Conservation (phyloP, 2,113 vertebrate species). For the Daubentonia madagascariensis region DNA sequence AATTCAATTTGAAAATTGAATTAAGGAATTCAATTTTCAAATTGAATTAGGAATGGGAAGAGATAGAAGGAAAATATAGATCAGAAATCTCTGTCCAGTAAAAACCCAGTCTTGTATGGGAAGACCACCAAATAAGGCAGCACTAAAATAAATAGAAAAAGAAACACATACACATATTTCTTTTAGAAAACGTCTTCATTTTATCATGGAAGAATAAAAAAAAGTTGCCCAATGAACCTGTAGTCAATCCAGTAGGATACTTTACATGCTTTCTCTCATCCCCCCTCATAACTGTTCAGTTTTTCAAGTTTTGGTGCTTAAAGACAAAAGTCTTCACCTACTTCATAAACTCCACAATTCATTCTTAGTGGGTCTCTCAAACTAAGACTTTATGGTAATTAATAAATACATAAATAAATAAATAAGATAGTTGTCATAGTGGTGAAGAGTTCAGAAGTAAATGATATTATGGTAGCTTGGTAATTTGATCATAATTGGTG, state of each 20-base stretch:
- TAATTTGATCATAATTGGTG: conserved; percentile 26
- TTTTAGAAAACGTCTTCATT: not conserved
- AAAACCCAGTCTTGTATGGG: not conserved
- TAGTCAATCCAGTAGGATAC: not conserved
- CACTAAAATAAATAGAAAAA: not conserved
- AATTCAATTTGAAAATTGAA: not conserved
- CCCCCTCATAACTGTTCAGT: not conserved
- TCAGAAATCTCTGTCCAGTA: not conserved
- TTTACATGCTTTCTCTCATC: not conserved
- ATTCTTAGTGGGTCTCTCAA: not conserved
- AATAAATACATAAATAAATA: no score
- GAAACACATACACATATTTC: not conserved
- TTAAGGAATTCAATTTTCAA: not conserved
- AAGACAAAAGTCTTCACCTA: not conserved
- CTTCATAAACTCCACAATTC: not conserved
- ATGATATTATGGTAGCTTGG: not conserved
- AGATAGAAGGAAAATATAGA: not conserved
- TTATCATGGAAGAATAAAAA: not conserved
- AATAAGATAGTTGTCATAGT: not conserved
- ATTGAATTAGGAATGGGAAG: not conserved
- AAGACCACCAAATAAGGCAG: not conserved
- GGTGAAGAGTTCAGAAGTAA: not conserved
- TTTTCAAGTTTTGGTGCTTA: conserved; percentile 6
- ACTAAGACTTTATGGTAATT: not conserved
- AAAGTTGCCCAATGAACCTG: not conserved